Percentiles rank a stretch among this genome's conserved stretches.
phyloP scores from a whole-genome alignment of 2,797 vertebrate species.

The Cephalopachus bancanus region DNA sequence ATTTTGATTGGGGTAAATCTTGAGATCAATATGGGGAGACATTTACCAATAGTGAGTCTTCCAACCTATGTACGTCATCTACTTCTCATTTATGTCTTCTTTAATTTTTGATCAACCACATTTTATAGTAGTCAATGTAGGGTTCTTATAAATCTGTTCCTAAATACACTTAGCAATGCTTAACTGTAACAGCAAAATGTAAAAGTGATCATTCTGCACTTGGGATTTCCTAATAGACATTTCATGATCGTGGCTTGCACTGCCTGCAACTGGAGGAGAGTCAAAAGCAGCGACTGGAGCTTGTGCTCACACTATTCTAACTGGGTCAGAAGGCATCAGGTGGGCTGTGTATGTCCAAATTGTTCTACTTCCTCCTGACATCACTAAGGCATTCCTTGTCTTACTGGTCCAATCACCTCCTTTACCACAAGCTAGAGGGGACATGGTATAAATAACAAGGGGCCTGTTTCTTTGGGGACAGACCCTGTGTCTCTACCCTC shows the following conservation, averaged over 20 bases:
- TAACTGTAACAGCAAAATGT: not conserved
- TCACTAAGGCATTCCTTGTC: not conserved
- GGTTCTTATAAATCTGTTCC: not conserved
- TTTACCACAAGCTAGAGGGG: rapidly evolving
- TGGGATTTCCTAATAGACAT: not conserved
- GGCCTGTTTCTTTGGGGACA: not conserved
- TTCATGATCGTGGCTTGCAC: not conserved
- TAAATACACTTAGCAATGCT: not conserved
- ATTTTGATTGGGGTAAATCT: not conserved
- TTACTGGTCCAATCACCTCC: not conserved
- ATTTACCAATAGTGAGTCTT: not conserved
- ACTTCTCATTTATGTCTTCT: not conserved
- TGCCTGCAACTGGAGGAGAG: not conserved
- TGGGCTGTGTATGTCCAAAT: not conserved
- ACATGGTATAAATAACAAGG: not conserved
- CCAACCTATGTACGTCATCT: not conserved
- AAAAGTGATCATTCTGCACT: not conserved
- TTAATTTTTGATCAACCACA: not conserved
- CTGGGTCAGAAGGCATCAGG: rapidly evolving
- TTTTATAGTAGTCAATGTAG: not conserved
- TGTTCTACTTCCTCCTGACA: not conserved
- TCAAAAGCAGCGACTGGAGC: too few relatives aligned
- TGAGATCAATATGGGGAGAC: not conserved
- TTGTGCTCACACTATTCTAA: not conserved
- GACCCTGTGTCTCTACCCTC: not conserved